Percentiles rank a stretch among this genome's conserved stretches.
phyloP scores from a whole-genome alignment of 2,888 invertebrate species.

The Catocala sponsa region DNA sequence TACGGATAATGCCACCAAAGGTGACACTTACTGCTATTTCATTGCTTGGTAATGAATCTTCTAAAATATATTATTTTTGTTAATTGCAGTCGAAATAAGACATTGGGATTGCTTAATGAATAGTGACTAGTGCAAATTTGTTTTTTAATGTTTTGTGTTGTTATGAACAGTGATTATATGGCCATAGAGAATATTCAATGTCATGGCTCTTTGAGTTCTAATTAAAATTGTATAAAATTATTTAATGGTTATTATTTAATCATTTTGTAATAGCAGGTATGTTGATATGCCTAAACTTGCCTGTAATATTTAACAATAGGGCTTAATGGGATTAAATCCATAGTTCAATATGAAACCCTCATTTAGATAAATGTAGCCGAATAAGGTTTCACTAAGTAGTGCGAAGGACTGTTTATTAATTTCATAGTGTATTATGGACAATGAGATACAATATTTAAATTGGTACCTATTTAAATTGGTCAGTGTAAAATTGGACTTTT shows the following conservation, averaged over 20 bases:
- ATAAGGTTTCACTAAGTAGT: slow-evolving; percentile 62
- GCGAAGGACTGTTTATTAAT: slow-evolving; percentile 55
- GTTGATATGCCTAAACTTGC: slow-evolving; percentile 82
- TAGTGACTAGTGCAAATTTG: slow-evolving; percentile 61
- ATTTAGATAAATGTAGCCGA: slow-evolving; percentile 71
- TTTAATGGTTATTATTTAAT: slow-evolving; percentile 47
- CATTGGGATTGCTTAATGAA: slow-evolving; percentile 62
- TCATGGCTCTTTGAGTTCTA: slow-evolving; percentile 68
- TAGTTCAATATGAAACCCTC: slow-evolving; percentile 66
- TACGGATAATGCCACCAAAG: slow-evolving; percentile 80
- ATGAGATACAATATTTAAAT: slow-evolving; percentile 53
- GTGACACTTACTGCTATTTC: slow-evolving; percentile 72
- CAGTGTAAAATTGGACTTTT: slow-evolving; percentile 65
- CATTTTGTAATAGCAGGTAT: slow-evolving; percentile 55
- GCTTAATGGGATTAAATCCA: slow-evolving; percentile 75
- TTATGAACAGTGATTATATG: slow-evolving; percentile 59
- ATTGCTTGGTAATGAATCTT: slow-evolving; percentile 59
- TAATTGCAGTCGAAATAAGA: slow-evolving; percentile 54
- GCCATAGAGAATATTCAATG: slow-evolving; percentile 68
- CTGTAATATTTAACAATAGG: slow-evolving; percentile 71
- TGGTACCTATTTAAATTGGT: slow-evolving; percentile 54
- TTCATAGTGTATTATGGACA: slow-evolving; percentile 56
- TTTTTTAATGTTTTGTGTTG: slow-evolving; percentile 66
- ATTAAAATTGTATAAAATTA: slow-evolving; percentile 46
- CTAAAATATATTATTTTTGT: slow-evolving; percentile 49